Percentiles rank a stretch among this genome's conserved stretches.
These are phyloP conservation scores for Apotomis turbidana DNA, from an alignment of 2,888 invertebrate genomes.

Conservation along the genomic window DNA sequence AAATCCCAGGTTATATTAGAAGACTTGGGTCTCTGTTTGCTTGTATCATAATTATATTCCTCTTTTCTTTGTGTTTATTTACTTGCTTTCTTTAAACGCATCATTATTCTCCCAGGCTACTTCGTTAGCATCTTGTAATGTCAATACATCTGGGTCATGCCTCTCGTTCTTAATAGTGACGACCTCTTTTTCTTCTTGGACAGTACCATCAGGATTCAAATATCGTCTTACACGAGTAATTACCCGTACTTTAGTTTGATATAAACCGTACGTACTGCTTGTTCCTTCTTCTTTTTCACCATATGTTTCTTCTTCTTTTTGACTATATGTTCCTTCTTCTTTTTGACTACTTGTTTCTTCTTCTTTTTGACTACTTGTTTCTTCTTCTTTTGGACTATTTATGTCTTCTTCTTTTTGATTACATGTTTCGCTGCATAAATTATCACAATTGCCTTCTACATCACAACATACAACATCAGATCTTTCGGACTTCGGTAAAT, in stretches of 20 bases:
- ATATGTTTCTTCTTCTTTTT: too few relatives aligned
- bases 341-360: too few relatives aligned
- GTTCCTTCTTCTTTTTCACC: neutral
- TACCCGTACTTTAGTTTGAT: neutral
- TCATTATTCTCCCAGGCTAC: neutral
- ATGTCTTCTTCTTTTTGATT: too few relatives aligned
- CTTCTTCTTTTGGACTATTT: too few relatives aligned
- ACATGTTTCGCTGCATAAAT: too few relatives aligned
- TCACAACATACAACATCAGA: too few relatives aligned
- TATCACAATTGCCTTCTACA: too few relatives aligned
- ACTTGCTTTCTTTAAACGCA: neutral
- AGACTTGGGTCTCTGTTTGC: too few relatives aligned
- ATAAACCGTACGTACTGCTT: neutral
- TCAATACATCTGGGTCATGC: neutral
- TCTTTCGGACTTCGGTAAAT: too few relatives aligned
- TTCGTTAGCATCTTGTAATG: neutral
- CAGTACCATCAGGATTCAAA: neutral
- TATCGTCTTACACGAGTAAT: slow-evolving; percentile 11
- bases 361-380: too few relatives aligned
- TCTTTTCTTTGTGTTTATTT: neutral
- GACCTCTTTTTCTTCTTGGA: slow-evolving; percentile 10
- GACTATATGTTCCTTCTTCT: too few relatives aligned
- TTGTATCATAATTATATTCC: neutral
- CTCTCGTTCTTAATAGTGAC: slow-evolving; percentile 45
- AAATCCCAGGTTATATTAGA: too few relatives aligned